Evolutionary conservation across 2,113 vertebrate genomes (phyloP).

Genomic region (Girardinichthys multiradiatus): DNA sequence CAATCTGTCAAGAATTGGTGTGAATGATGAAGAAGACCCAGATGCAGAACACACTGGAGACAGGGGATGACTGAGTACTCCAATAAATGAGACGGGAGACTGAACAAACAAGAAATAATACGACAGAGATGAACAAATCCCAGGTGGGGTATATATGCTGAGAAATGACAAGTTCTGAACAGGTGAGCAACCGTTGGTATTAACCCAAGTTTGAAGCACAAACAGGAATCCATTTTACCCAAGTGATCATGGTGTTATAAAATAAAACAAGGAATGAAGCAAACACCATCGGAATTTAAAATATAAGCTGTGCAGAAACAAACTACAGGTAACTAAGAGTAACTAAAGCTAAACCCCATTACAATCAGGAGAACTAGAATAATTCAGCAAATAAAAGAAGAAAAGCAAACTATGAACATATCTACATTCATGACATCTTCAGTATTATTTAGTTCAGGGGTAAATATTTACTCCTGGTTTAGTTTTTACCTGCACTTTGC

Average conservation of each 20-base stretch:
- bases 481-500: no score
- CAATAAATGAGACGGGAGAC: background rate
- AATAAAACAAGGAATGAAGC: background rate
- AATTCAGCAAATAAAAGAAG: no score
- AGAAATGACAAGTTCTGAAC: background rate
- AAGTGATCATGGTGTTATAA: background rate
- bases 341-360: no score
- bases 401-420: no score
- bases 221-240: background rate
- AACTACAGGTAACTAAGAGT: no score
- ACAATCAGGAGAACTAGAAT: no score
- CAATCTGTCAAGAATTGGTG: conserved; percentile 1
- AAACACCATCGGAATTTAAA: background rate
- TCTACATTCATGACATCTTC: no score
- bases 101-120: background rate
- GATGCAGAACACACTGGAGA: background rate
- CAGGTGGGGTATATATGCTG: background rate
- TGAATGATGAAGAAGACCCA: background rate
- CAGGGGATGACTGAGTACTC: background rate
- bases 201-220: background rate
- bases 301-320: background rate
- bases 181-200: background rate
- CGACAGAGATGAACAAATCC: background rate
- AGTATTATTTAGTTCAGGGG: no score
- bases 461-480: no score